These are phyloP conservation scores for Siniperca knerii DNA, from an alignment of 2,113 vertebrate genomes.

Conservation along the genomic window DNA sequence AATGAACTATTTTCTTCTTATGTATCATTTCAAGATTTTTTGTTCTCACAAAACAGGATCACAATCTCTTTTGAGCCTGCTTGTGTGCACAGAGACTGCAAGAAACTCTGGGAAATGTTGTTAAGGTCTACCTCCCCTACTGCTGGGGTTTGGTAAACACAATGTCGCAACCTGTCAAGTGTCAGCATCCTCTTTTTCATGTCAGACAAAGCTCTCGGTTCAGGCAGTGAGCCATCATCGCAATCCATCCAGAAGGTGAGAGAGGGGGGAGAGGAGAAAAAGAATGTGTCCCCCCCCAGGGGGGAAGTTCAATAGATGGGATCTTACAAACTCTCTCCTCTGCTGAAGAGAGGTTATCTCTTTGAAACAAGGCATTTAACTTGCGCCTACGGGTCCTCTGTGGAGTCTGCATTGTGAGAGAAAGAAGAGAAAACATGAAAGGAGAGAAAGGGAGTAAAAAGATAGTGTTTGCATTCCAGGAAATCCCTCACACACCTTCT, in stretches of 20 bases:
- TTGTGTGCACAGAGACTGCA: slow-evolving; percentile 9
- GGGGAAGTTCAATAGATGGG: slow-evolving; percentile 52
- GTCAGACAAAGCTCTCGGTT: slow-evolving; percentile 45
- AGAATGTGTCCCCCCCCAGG: slow-evolving; percentile 40
- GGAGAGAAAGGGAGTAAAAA: slow-evolving; percentile 25
- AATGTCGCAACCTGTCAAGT: slow-evolving; percentile 62
- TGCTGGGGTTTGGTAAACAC: slow-evolving; percentile 66
- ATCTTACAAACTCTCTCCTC: slow-evolving; percentile 54
- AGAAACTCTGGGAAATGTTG: slow-evolving; percentile 30
- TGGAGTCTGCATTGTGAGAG: slow-evolving; percentile 34
- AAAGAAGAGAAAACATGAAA: slow-evolving; percentile 34
- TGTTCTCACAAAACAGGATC: neutral
- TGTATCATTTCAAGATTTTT: neutral
- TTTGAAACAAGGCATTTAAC: slow-evolving; percentile 73
- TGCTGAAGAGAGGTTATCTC: slow-evolving; percentile 68
- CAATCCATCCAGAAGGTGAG: slow-evolving; percentile 56
- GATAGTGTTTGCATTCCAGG: slow-evolving; percentile 56
- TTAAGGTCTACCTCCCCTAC: slow-evolving; percentile 49
- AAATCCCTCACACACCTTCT: slow-evolving; percentile 51
- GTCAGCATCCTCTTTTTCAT: slow-evolving; percentile 55
- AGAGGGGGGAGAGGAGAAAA: slow-evolving; percentile 6
- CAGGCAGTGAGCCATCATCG: slow-evolving; percentile 48
- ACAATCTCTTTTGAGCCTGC: neutral
- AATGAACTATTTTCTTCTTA: neutral
- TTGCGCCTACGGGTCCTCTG: slow-evolving; percentile 43